Evolutionary conservation across 2,888 invertebrate genomes (phyloP).

Genomic region (Anagyrus pseudococci): DNA sequence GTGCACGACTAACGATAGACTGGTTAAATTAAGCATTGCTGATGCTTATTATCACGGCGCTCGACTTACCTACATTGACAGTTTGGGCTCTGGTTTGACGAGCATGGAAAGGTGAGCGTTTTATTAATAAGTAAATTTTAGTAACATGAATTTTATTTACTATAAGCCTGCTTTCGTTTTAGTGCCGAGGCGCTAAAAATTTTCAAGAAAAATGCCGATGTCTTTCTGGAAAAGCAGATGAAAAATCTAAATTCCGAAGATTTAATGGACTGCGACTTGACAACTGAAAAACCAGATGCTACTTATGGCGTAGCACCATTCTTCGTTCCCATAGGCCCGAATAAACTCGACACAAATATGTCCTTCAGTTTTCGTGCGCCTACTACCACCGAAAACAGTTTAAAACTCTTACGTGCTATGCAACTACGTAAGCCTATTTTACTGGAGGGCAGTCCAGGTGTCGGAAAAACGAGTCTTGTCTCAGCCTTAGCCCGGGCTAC

Average conservation of each 20-base stretch:
- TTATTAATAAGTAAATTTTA: no score
- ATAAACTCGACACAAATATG: constrained; percentile 10
- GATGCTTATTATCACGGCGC: constrained; percentile 90
- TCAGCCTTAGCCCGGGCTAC: constrained; percentile 86
- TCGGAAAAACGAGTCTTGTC: constrained; percentile 96
- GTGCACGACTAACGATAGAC: constrained; percentile 51
- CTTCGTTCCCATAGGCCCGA: constrained; percentile 69
- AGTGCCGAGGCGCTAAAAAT: constrained; percentile 54
- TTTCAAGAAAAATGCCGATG: constrained; percentile 64
- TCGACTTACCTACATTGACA: constrained; percentile 88
- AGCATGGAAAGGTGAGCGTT: constrained; percentile 70
- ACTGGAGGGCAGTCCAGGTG: constrained; percentile 96
- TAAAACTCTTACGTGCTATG: constrained; percentile 85
- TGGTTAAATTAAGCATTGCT: constrained; percentile 51
- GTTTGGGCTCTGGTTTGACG: constrained; percentile 84
- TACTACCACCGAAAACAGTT: constrained; percentile 81
- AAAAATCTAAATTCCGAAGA: constrained; percentile 35
- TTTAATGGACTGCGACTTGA: constrained; percentile 15
- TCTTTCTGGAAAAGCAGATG: constrained; percentile 67
- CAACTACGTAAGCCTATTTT: constrained; percentile 92
- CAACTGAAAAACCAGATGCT: constrained; percentile 49
- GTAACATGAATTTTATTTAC: no score
- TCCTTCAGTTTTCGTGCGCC: constrained; percentile 79
- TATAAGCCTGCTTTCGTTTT: constrained; percentile 43
- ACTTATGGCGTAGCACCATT: constrained; percentile 82